Evolutionary conservation across 2,888 invertebrate genomes (phyloP), one percentile per base, ranked within the genome.

Genomic region (Lepidocyrtinus sp.): DNA sequence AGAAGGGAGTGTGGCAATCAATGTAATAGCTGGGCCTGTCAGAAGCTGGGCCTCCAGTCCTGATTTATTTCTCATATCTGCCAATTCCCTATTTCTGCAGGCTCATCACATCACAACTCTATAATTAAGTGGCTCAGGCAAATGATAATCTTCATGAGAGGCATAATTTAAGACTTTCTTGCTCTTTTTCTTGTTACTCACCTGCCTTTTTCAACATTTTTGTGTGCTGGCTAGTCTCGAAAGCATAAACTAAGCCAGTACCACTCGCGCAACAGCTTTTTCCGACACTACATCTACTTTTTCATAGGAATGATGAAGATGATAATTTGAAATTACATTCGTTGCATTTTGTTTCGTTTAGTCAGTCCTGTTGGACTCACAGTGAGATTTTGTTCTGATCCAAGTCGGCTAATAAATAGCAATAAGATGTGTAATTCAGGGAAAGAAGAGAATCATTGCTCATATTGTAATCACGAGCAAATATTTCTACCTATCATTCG

Each of bases 1-100:
- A 79, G 79, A 79, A 79, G 73, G 79, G 79, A 79, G 79, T 79
- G 79, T 79, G 79, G 79, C 79, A 79, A 79, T 79, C 79, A 79
- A 79, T 73, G 79, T 79, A 79, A 79, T 79, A 79, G 79, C 79
- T 65, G 50, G 79, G 69, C 69, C 79, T 79, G 79, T 79, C 79
- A 79, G 73, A 68, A 79, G 79, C 79, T 79, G 79, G 73, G 79
- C 79, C 79, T 79, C 79, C 79, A 79, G 79, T 68, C 79, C 79
- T 79, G 79, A 79, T 79, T 79, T 79, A 79, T 79, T 79, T 79
- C 79, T 79, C 79, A 79, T 79, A 79, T 79, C 79, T 79, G 79
- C 79, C 79, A 79, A 79, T 79, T 79, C 79, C 79, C 73, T 73
- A 63, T 79, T 79, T 79, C 79, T 79, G 79, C 79, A 79, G 79